Conservation (phyloP, 1,140 invertebrate species). For the Watersipora subatra region DNA sequence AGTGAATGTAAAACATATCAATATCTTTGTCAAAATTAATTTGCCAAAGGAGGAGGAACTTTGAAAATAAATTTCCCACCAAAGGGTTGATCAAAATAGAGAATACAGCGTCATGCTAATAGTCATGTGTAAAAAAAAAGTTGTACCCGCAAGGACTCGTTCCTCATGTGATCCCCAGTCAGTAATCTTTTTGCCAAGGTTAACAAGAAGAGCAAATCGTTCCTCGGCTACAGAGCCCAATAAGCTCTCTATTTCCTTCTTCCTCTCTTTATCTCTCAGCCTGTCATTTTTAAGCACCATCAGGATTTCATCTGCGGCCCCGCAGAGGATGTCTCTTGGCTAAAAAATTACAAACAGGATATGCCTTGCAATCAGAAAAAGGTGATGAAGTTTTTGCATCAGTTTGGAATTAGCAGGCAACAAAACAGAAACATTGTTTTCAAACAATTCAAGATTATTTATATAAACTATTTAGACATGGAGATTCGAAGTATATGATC, state of each 20-base stretch:
- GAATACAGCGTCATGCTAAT: too few species aligned
- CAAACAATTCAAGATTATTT: too few species aligned
- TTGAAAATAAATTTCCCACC: too few species aligned
- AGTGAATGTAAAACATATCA: too few species aligned
- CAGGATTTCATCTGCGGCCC: conserved; percentile 94
- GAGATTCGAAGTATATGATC: too few species aligned
- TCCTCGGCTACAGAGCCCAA: conserved; percentile 80
- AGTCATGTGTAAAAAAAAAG: too few species aligned
- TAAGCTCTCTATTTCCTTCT: conserved; percentile 72
- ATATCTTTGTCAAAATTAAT: too few species aligned
- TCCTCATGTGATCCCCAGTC: conserved; percentile 78
- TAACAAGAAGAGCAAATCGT: conserved; percentile 82
- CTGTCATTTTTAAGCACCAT: conserved; percentile 87
- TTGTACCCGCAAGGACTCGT: conserved; percentile 49
- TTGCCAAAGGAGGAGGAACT: too few species aligned
- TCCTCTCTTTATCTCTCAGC: conserved; percentile 82
- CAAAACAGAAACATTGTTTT: too few species aligned
- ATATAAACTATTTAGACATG: too few species aligned
- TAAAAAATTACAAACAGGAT: conserved; percentile 26
- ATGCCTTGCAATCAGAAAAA: background rate
- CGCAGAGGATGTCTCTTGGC: conserved; percentile 87
- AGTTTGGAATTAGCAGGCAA: too few species aligned
- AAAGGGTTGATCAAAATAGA: too few species aligned
- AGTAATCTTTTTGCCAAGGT: conserved; percentile 94
- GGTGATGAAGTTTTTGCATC: background rate